Percentiles rank a stretch among this genome's conserved stretches.
phyloP scores from a whole-genome alignment of 2,797 vertebrate genomes.

The Acrossocheilus fasciatus region DNA sequence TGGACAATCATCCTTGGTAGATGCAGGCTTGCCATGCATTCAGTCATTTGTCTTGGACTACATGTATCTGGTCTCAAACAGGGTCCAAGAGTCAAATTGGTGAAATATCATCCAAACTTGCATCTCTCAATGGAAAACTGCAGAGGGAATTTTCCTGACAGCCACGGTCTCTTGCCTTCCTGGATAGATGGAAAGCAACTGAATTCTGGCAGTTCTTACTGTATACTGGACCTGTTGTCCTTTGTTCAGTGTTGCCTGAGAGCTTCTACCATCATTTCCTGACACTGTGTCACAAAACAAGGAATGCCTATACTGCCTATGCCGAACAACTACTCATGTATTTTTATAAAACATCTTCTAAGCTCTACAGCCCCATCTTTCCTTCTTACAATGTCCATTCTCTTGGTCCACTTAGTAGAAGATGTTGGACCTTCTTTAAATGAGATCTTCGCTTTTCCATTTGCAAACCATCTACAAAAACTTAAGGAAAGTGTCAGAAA shows the following conservation, averaged over 20 bases:
- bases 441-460: no score
- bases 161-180: neutral
- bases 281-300: no score
- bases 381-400: no score
- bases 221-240: neutral
- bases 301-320: no score
- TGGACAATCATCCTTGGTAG: constrained; percentile 4
- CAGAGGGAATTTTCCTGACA: neutral
- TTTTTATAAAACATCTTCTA: no score
- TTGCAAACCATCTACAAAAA: no score
- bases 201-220: neutral
- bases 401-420: no score
- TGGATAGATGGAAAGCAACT: neutral
- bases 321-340: no score
- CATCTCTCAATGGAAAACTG: neutral
- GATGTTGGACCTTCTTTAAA: no score
- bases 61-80: constrained; percentile 27
- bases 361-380: no score
- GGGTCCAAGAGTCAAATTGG: constrained; percentile 23
- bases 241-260: no score
- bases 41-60: constrained; percentile 8
- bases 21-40: constrained; percentile 9
- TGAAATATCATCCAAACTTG: neutral
- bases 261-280: neutral
- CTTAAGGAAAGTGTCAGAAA: no score